phyloP scores from a whole-genome alignment of 2,113 vertebrate genomes.

The Melanostigma gelatinosum region DNA sequence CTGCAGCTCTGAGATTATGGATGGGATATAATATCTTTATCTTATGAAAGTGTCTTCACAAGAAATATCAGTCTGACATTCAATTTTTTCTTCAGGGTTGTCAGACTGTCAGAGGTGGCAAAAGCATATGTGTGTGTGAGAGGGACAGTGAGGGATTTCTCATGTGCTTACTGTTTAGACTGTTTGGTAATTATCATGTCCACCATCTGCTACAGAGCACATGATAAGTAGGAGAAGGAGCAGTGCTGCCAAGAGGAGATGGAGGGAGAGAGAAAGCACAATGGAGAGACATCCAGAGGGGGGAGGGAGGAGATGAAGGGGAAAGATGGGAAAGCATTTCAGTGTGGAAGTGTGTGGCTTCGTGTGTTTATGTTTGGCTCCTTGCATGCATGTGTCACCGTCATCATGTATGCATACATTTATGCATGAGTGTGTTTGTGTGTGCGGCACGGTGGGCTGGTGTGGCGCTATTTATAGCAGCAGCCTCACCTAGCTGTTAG shows the following conservation, averaged over 20 bases:
- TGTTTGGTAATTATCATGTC: slow-evolving; percentile 65
- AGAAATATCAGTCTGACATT: not conserved
- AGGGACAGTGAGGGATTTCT: slow-evolving; percentile 11
- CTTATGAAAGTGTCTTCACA: not conserved
- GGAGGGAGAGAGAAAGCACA: slow-evolving; percentile 25
- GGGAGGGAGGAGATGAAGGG: not conserved
- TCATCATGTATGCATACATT: no score
- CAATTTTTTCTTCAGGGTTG: not conserved
- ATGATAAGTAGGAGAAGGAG: slow-evolving; percentile 58
- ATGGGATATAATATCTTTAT: not conserved
- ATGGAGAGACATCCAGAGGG: not conserved
- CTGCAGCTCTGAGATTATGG: not conserved
- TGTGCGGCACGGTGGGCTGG: slow-evolving; percentile 20
- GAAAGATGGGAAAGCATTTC: slow-evolving; percentile 19
- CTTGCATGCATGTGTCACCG: slow-evolving; percentile 39
- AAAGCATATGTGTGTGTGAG: not conserved
- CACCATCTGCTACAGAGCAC: slow-evolving; percentile 69
- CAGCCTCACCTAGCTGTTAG: slow-evolving; percentile 56
- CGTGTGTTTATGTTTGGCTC: slow-evolving; percentile 29
- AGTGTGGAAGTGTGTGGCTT: not conserved
- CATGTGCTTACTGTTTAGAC: slow-evolving; percentile 54
- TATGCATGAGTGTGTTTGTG: slow-evolving; percentile 32
- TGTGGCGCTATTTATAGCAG: slow-evolving; percentile 65
- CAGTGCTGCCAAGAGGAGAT: slow-evolving; percentile 55
- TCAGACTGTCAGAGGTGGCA: slow-evolving; percentile 43